Percentiles rank a stretch among this genome's conserved stretches.
These are phyloP conservation scores for Dasypolia templi DNA, from an alignment of 2,888 invertebrate genomes.

Conservation along the genomic window DNA sequence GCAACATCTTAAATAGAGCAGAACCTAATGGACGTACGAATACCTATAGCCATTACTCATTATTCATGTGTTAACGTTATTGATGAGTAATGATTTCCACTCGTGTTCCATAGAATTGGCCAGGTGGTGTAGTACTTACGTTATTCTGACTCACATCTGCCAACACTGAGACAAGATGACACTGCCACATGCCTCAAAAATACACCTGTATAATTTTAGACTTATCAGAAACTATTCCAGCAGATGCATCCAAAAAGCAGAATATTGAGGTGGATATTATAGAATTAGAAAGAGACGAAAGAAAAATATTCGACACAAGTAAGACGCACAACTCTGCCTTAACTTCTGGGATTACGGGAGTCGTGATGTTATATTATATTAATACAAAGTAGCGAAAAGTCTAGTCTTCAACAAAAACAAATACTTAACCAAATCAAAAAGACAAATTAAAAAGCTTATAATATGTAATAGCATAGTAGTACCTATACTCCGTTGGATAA, in stretches of 20 bases:
- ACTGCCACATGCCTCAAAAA: conserved; percentile 24
- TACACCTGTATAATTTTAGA: conserved; percentile 21
- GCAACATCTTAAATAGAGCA: conserved; percentile 19
- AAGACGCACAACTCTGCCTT: neutral
- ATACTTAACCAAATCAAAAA: neutral
- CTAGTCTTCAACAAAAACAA: neutral
- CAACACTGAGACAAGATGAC: conserved; percentile 38
- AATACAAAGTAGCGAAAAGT: neutral
- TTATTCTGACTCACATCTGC: conserved; percentile 42
- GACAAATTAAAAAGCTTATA: too few relatives aligned
- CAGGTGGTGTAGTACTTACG: conserved; percentile 30
- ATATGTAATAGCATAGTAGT: neutral
- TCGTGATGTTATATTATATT: neutral
- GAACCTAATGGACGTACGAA: conserved; percentile 15
- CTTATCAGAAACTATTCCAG: neutral
- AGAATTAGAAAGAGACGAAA: neutral
- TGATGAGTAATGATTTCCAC: conserved; percentile 43
- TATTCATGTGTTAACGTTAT: conserved; percentile 14
- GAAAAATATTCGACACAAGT: neutral
- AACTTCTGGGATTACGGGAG: neutral
- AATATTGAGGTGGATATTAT: neutral
- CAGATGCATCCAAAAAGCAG: neutral
- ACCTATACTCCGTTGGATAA: too few relatives aligned
- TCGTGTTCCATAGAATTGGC: conserved; percentile 27
- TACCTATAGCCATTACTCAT: conserved; percentile 9